Conservation (phyloP, 2,113 vertebrate species). For the Dipodomys merriami region DNA sequence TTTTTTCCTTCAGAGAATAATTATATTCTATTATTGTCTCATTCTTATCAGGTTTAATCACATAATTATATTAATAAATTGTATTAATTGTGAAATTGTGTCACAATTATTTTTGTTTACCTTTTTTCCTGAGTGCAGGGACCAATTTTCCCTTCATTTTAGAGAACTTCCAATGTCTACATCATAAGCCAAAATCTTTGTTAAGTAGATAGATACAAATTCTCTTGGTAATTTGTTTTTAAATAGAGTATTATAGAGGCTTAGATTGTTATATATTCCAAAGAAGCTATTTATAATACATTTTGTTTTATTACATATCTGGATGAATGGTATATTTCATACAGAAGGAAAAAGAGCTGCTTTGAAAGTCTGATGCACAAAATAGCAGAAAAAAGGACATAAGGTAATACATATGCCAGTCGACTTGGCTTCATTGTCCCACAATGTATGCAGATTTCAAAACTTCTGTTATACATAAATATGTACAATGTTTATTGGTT, state of each 20-base stretch:
- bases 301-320: background rate
- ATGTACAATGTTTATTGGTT: background rate
- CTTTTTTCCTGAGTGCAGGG: constrained; percentile 12
- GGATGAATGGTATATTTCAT: background rate
- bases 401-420: background rate
- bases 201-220: constrained; percentile 24
- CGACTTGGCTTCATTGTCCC: background rate
- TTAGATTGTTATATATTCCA: background rate
- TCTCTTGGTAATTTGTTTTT: constrained; percentile 2
- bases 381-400: background rate
- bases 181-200: constrained; percentile 18
- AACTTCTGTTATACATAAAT: background rate
- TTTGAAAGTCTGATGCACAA: constrained; percentile 1
- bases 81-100: background rate
- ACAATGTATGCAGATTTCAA: background rate
- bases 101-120: constrained; percentile 17
- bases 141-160: constrained; percentile 12
- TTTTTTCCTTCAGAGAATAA: background rate
- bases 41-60: background rate
- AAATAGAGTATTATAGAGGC: background rate
- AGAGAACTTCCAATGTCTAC: background rate
- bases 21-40: constrained; percentile 21
- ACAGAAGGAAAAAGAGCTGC: background rate
- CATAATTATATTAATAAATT: background rate
- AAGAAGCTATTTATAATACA: constrained; percentile 21